A percentile compares a stretch with the other conserved stretches of the same genome.
phyloP scores from a whole-genome alignment of 2,113 vertebrate species.

The Pedetes capensis region DNA sequence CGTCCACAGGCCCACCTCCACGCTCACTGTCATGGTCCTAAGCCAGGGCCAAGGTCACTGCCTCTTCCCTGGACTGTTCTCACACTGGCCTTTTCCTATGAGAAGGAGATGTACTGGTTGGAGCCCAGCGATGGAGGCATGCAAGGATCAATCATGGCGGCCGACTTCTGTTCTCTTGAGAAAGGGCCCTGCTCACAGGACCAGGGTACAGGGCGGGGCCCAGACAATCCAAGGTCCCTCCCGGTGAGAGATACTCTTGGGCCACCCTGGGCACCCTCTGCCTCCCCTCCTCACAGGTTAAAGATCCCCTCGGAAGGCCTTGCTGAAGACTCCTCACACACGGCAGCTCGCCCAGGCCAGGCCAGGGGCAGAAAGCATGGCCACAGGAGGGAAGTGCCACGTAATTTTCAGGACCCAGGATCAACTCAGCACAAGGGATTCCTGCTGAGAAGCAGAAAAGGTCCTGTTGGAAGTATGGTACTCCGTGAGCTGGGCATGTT shows the following conservation, averaged over 20 bases:
- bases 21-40: rapidly evolving
- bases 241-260: rapidly evolving
- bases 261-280: rapidly evolving
- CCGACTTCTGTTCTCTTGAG: background rate
- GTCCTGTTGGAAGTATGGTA: background rate
- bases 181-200: background rate
- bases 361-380: rapidly evolving
- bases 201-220: background rate
- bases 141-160: background rate
- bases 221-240: rapidly evolving
- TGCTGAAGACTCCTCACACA: rapidly evolving
- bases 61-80: too few relatives aligned
- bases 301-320: background rate
- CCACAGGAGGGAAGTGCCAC: rapidly evolving
- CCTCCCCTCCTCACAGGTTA: background rate
- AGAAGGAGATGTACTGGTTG: rapidly evolving
- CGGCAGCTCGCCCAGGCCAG: too few relatives aligned
- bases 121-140: rapidly evolving
- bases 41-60: rapidly evolving
- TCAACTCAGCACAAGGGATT: rapidly evolving
- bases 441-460: background rate
- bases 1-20: rapidly evolving
- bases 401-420: rapidly evolving
- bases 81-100: too few relatives aligned
- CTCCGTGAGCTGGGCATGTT: too few relatives aligned